Evolutionary conservation across 1,140 invertebrate species (phyloP).

Genomic region (Saccostrea echinata): DNA sequence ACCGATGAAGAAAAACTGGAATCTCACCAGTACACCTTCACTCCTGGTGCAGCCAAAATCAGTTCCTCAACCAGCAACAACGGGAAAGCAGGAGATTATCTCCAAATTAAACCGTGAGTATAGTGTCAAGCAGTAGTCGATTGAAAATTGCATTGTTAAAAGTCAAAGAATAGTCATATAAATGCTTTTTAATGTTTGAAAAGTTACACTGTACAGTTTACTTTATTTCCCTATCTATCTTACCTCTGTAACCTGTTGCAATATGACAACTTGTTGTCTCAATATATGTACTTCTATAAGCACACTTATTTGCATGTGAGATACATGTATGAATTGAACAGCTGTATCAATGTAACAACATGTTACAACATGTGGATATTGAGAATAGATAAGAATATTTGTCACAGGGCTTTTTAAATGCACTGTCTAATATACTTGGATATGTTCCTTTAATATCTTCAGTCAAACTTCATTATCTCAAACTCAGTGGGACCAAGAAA

Average conservation of each 20-base stretch:
- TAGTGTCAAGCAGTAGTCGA: too few relatives aligned
- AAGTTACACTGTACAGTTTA: too few relatives aligned
- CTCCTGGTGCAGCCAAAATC: conserved; percentile 61
- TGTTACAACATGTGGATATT: background rate
- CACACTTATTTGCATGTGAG: background rate
- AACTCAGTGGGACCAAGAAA: too few relatives aligned
- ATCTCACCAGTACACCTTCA: conserved; percentile 77
- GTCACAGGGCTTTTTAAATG: too few relatives aligned
- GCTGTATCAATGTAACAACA: background rate
- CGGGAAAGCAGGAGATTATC: conserved; percentile 55
- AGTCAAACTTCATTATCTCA: too few relatives aligned
- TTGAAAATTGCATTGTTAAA: too few relatives aligned
- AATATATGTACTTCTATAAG: too few relatives aligned
- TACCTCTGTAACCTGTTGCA: too few relatives aligned
- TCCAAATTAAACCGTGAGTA: conserved; percentile 73
- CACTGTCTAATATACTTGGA: background rate
- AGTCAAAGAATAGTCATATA: too few relatives aligned
- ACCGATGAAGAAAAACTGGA: conserved; percentile 69
- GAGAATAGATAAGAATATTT: background rate
- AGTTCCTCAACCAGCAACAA: conserved; percentile 49
- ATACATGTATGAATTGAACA: background rate
- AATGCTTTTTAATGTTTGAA: too few relatives aligned
- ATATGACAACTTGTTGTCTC: too few relatives aligned
- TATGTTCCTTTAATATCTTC: background rate
- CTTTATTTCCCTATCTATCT: too few relatives aligned